Evolutionary conservation across 2,797 vertebrate species (phyloP).

Genomic region (Tympanoctomys barrerae): DNA sequence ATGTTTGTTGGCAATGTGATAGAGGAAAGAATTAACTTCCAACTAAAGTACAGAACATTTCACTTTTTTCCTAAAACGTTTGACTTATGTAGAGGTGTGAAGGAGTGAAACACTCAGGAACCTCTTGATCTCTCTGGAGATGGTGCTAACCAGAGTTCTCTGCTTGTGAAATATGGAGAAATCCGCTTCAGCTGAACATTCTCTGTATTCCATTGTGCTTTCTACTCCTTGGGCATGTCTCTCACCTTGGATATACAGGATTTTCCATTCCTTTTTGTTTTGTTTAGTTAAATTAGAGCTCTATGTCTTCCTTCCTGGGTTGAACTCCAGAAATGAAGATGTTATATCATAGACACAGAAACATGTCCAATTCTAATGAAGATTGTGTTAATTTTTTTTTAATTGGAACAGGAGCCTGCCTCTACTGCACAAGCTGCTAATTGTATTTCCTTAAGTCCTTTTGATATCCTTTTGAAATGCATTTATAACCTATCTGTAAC

Average conservation of each 20-base stretch:
- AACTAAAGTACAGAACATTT: slow-evolving; percentile 8
- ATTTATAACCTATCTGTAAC: slow-evolving; percentile 80
- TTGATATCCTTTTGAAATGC: slow-evolving; percentile 72
- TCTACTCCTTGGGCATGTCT: neutral
- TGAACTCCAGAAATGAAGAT: slow-evolving; percentile 53
- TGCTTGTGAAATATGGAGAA: slow-evolving; percentile 8
- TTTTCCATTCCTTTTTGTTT: slow-evolving; percentile 38
- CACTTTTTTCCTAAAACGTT: neutral
- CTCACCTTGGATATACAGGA: slow-evolving; percentile 43
- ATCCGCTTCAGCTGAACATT: neutral
- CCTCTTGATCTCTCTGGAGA: slow-evolving; percentile 25
- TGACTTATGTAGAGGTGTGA: neutral
- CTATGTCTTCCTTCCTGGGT: neutral
- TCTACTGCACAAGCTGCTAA: slow-evolving; percentile 62
- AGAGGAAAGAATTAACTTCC: slow-evolving; percentile 36
- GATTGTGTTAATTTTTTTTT: slow-evolving; percentile 36
- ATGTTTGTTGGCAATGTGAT: slow-evolving; percentile 6
- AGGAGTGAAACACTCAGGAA: neutral
- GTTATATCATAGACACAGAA: neutral
- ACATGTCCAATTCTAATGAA: neutral
- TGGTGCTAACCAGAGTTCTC: neutral
- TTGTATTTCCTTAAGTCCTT: slow-evolving; percentile 67
- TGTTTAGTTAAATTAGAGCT: slow-evolving; percentile 36
- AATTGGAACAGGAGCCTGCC: slow-evolving; percentile 41
- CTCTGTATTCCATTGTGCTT: slow-evolving; percentile 47